Percentiles rank a stretch among this genome's conserved stretches.
Conservation (phyloP, 2,888 invertebrate species). For the Drosophila limbata region DNA sequence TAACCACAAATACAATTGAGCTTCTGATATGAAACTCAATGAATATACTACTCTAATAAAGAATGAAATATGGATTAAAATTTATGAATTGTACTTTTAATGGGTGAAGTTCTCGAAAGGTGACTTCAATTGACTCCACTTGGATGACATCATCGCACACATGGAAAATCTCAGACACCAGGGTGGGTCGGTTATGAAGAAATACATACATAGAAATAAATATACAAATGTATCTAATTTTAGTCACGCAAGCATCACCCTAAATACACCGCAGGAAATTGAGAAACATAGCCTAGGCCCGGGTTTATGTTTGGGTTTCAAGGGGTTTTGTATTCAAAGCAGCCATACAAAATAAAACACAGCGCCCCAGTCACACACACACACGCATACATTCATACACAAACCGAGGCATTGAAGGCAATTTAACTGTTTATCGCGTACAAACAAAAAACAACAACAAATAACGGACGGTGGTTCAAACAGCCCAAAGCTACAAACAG, state of each 20-base stretch:
- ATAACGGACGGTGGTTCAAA: slow-evolving; percentile 13
- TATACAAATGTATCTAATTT: slow-evolving; percentile 36
- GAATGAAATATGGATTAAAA: slow-evolving; percentile 6
- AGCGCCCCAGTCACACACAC: slow-evolving; percentile 22
- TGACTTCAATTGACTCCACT: slow-evolving; percentile 36
- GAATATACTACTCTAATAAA: slow-evolving; percentile 5
- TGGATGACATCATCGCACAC: slow-evolving; percentile 50
- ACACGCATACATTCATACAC: slow-evolving; percentile 23
- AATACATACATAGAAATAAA: slow-evolving; percentile 23
- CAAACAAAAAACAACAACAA: slow-evolving; percentile 69
- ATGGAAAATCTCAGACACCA: slow-evolving; percentile 21
- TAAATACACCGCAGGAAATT: slow-evolving; percentile 41
- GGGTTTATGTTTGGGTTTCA: slow-evolving; percentile 32
- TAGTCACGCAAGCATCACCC: slow-evolving; percentile 52
- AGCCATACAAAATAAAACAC: slow-evolving; percentile 64
- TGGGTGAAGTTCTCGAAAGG: slow-evolving; percentile 10
- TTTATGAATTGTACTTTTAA: slow-evolving; percentile 5
- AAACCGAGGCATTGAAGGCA: slow-evolving; percentile 50
- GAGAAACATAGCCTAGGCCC: slow-evolving; percentile 52
- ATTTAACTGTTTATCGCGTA: slow-evolving; percentile 75
- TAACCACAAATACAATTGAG: slow-evolving; percentile 22
- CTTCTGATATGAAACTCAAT: slow-evolving; percentile 21
- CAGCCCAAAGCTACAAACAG: slow-evolving; percentile 26
- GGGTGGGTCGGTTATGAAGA: slow-evolving; percentile 30
- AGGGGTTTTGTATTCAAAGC: slow-evolving; percentile 42